phyloP scores from a whole-genome alignment of 1,140 invertebrate genomes.

The Zaprionus capensis region DNA sequence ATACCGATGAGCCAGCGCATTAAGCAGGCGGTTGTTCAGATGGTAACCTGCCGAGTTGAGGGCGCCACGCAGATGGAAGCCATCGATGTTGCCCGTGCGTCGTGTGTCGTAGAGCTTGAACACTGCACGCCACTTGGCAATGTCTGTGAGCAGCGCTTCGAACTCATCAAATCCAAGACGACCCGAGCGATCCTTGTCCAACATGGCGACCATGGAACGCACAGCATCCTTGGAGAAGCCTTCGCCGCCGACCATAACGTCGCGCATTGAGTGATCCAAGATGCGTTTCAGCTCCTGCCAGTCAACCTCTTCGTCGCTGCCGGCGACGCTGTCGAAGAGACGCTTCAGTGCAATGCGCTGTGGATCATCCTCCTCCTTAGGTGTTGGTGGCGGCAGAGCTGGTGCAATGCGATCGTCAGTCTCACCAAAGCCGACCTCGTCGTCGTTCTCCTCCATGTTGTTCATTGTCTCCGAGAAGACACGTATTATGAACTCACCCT shows the following conservation, averaged over 20 bases:
- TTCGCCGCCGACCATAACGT: constrained; percentile 85
- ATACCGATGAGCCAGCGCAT: constrained; percentile 95
- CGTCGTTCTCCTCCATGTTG: constrained; percentile 94
- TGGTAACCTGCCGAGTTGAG: constrained; percentile 95
- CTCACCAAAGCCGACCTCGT: constrained; percentile 91
- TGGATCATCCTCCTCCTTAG: constrained; percentile 85
- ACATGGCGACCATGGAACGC: constrained; percentile 97
- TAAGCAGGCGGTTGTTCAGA: constrained; percentile 95
- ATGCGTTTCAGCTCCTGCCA: constrained; percentile 97
- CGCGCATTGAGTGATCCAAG: constrained; percentile 95
- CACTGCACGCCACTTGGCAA: constrained; percentile 95
- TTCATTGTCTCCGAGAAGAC: constrained; percentile 98
- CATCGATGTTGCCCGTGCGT: constrained; percentile 91
- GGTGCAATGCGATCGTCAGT: constrained; percentile 86
- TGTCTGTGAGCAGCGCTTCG: constrained; percentile 92
- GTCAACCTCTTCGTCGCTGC: constrained; percentile 96
- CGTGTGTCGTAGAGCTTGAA: constrained; percentile 95
- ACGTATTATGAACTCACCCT: constrained; percentile 97
- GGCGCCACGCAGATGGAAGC: constrained; percentile 93
- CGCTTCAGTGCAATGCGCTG: constrained; percentile 88
- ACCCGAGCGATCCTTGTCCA: constrained; percentile 96
- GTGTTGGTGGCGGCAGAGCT: constrained; percentile 71
- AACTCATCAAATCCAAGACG: constrained; percentile 98
- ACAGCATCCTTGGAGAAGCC: constrained; percentile 97
- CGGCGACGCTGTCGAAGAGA: constrained; percentile 94